Evolutionary conservation across 2,888 invertebrate species (phyloP).

Genomic region (Drosophila sordidapex): DNA sequence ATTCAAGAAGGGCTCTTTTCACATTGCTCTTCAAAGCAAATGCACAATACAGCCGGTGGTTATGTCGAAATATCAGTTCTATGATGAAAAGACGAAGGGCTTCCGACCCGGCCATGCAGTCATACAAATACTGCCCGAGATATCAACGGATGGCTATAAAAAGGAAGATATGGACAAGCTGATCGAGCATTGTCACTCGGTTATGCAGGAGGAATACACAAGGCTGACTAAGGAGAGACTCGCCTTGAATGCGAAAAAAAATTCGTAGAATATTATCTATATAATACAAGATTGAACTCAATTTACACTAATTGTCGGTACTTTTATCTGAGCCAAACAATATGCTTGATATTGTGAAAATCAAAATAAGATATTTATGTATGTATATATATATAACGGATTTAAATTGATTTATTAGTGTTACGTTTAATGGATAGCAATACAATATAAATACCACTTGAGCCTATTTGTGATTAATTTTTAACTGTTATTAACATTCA

Average conservation of each 20-base stretch:
- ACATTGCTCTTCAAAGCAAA: conserved; percentile 93
- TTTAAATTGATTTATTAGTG: conserved; percentile 42
- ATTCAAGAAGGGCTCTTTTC: conserved; percentile 98
- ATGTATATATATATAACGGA: conserved; percentile 24
- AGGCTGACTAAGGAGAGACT: conserved; percentile 85
- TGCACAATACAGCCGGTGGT: conserved; percentile 96
- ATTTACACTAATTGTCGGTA: conserved; percentile 44
- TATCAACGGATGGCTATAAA: conserved; percentile 88
- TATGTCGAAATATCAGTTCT: conserved; percentile 92
- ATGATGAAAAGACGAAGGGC: conserved; percentile 87
- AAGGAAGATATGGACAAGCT: conserved; percentile 88
- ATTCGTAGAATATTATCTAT: conserved; percentile 38
- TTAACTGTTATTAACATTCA: conserved; percentile 47
- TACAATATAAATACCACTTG: conserved; percentile 11
- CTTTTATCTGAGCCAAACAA: conserved; percentile 33
- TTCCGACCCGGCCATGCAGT: conserved; percentile 90
- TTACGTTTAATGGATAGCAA: conserved; percentile 44
- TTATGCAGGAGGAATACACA: conserved; percentile 89
- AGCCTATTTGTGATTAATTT: conserved; percentile 49
- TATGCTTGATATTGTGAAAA: conserved; percentile 33
- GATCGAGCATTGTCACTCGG: conserved; percentile 88
- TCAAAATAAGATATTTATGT: conserved; percentile 27
- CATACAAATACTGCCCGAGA: conserved; percentile 90
- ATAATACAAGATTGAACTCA: conserved; percentile 40
- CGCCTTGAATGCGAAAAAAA: conserved; percentile 62